A percentile compares a stretch with the other conserved stretches of the same genome.
Conservation (phyloP, 2,888 invertebrate species). For the Athalia rosae region DNA sequence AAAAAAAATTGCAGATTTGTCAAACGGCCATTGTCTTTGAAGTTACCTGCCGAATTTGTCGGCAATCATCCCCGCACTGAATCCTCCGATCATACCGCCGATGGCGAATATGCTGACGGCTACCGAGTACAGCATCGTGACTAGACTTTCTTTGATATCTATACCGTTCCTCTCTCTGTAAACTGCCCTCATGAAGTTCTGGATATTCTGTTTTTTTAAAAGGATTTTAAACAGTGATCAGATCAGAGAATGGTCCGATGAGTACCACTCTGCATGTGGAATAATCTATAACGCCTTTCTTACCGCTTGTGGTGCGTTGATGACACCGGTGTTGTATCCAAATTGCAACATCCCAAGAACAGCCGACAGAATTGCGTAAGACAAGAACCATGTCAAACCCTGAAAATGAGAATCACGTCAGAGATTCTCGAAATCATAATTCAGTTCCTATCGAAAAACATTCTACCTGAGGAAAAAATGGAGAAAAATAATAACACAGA, state of each 20-base stretch:
- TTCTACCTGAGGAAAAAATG: too few species aligned
- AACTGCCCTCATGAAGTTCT: slow-evolving; percentile 94
- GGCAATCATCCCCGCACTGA: slow-evolving; percentile 96
- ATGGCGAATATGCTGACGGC: slow-evolving; percentile 99
- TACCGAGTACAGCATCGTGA: slow-evolving; percentile 90
- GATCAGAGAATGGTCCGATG: background rate
- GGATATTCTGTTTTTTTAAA: slow-evolving; percentile 82
- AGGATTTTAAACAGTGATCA: slow-evolving; percentile 15
- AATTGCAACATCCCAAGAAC: slow-evolving; percentile 97
- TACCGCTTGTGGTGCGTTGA: slow-evolving; percentile 94
- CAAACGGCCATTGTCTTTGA: background rate
- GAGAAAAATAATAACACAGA: too few species aligned
- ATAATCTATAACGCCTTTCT: slow-evolving; percentile 58
- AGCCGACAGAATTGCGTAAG: slow-evolving; percentile 95
- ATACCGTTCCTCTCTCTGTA: slow-evolving; percentile 92
- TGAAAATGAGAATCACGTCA: slow-evolving; percentile 73
- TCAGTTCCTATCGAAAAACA: too few species aligned
- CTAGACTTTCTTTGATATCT: slow-evolving; percentile 88
- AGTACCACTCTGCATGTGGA: background rate
- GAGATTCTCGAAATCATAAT: too few species aligned
- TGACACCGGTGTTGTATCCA: slow-evolving; percentile 97
- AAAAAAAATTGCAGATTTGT: slow-evolving; percentile 1
- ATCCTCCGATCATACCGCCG: slow-evolving; percentile 98
- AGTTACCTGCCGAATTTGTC: slow-evolving; percentile 95
- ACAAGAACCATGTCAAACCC: slow-evolving; percentile 95